Conservation (phyloP, 2,113 vertebrate species). For the Pachycephala philippinensis region DNA sequence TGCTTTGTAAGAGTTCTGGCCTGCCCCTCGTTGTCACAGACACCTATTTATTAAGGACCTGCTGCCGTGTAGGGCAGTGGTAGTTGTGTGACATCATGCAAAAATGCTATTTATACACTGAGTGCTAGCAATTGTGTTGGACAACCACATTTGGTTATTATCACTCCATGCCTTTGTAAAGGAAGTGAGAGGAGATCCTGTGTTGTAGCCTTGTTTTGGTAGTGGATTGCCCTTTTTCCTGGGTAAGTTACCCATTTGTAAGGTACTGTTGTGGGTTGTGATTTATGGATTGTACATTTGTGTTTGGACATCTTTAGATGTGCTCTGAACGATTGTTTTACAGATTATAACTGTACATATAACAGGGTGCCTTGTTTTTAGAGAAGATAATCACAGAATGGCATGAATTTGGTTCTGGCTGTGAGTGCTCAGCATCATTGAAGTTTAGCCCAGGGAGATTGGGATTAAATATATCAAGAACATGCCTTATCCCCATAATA, state of each 20-base stretch:
- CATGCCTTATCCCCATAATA: accelerated
- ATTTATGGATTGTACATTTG: neutral
- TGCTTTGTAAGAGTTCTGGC: neutral
- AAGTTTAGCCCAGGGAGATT: neutral
- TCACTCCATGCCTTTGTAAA: neutral
- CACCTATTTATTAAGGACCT: neutral
- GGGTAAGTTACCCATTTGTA: neutral
- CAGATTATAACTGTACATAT: neutral
- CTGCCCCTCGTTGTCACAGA: neutral
- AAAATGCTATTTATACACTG: neutral
- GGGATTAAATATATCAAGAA: neutral
- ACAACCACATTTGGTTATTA: neutral
- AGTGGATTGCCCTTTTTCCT: neutral
- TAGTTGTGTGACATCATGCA: neutral
- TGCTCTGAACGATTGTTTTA: neutral
- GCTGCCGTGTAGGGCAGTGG: neutral
- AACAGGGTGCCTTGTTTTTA: neutral
- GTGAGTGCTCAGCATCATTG: neutral
- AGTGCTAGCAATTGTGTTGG: neutral
- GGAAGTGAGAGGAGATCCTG: neutral
- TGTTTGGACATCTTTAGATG: neutral
- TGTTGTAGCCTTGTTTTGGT: neutral
- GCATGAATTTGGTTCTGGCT: neutral
- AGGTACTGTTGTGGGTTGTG: neutral
- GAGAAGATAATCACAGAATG: neutral